Base-by-base conservation (phyloP, 2,888 invertebrate genomes). In the Tetragnatha montana region DNA sequence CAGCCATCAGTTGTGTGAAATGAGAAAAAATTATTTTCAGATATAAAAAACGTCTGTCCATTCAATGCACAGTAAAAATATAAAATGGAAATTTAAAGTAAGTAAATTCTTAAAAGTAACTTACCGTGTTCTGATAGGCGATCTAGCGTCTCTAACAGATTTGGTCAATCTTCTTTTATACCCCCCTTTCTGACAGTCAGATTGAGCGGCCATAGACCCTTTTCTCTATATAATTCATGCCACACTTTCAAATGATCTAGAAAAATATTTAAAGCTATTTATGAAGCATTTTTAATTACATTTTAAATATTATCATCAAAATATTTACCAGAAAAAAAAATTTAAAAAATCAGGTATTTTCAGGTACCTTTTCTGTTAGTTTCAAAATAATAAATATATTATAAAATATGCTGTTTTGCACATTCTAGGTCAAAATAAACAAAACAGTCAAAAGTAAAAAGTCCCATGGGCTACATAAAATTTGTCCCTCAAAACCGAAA, bases 171-270 rank as follows among this genome's bases (percentile, higher is more conserved):
- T 85, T 88, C 87, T 91, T 87, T 88, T 75, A 86, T 85, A 91
- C 91, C 93, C 93, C 93, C 93, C 93, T 92, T 92, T 92, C 91
- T 92, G 92, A 92, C 92, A 92, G 92, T 93, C 93, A 93, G 93
- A 92, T 93, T 93, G 93, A 93, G 93, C 93, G 92, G 93, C 93
- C 93, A 93, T 93, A 93, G 93, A 93, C 93, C 91, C 88, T 85
- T 91, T 82, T 91, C 91, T 79, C 76, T 84, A 69, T 86, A 86
- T 88, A 83, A 88, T 91, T 88, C 88, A 91, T 91, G 91, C 91
- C 91, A 91, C 91, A 91, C 80, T 75, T 82, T 90, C 88, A 80
- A 87, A 87, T 87, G 90, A 90, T 87, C 87, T 90, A 68, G n/a
- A 89, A 89, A 78, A 84, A 81, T 6, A 80, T n/a, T 71, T 60